Conservation (phyloP, 1,140 invertebrate species). For the Oryctes rhinoceros region DNA sequence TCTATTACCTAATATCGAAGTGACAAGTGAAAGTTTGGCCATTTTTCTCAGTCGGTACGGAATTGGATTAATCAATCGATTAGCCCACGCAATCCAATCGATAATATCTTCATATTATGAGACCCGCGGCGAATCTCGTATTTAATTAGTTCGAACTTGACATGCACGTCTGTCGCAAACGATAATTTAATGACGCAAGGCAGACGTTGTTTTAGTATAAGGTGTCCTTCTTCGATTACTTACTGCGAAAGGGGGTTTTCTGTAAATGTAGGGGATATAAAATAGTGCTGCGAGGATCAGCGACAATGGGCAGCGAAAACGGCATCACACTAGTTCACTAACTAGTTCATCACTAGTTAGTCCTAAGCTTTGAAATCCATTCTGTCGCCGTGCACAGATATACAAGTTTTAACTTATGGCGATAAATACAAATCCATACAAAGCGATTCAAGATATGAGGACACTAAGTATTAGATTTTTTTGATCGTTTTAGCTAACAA, state of each 20-base stretch:
- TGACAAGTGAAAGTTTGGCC: not conserved
- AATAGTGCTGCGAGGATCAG: not conserved
- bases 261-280: slow-evolving; percentile 11
- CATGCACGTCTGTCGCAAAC: slow-evolving; percentile 4
- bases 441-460: too few relatives aligned
- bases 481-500: too few relatives aligned
- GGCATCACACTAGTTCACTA: too few relatives aligned
- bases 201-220: not conserved
- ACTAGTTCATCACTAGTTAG: too few relatives aligned
- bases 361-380: too few relatives aligned
- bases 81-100: not conserved
- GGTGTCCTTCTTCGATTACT: not conserved
- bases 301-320: not conserved
- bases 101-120: not conserved
- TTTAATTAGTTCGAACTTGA: slow-evolving; percentile 32
- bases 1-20: too few relatives aligned
- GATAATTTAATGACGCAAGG: slow-evolving; percentile 30
- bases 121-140: not conserved
- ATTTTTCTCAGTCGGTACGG: not conserved
- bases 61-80: not conserved
- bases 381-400: too few relatives aligned
- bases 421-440: too few relatives aligned
- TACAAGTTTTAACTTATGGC: too few relatives aligned
- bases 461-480: too few relatives aligned
- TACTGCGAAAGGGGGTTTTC: not conserved